Conservation (phyloP, 2,797 vertebrate species). For the Protosalanx chinensis region DNA sequence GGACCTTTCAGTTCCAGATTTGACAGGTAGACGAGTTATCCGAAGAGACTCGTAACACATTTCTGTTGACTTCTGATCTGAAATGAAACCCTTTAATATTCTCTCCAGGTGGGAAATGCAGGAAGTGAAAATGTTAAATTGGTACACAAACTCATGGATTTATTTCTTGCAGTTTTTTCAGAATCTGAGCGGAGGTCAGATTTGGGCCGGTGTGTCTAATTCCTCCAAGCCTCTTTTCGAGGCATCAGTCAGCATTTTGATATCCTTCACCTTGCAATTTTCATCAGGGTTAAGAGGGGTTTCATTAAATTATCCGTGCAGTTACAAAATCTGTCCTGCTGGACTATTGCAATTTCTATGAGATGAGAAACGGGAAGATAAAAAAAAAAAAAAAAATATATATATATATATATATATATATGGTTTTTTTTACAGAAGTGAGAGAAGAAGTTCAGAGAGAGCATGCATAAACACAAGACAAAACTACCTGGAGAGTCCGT, state of each 20-base stretch:
- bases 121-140: background rate
- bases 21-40: background rate
- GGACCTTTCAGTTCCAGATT: background rate
- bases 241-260: slow-evolving; percentile 14
- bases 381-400: too few relatives aligned
- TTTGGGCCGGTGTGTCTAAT: slow-evolving; percentile 18
- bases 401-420: too few relatives aligned
- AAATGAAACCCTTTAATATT: background rate
- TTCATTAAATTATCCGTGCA: slow-evolving; percentile 3
- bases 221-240: slow-evolving; percentile 6
- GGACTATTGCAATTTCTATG: slow-evolving; percentile 10
- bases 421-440: too few relatives aligned
- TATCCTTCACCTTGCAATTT: slow-evolving; percentile 23
- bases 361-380: background rate
- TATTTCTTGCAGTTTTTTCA: background rate
- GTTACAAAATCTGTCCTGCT: slow-evolving; percentile 15
- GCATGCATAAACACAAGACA: background rate
- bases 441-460: background rate
- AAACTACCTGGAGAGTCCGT: background rate
- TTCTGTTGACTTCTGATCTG: background rate
- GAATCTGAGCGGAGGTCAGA: slow-evolving; percentile 1
- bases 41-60: background rate
- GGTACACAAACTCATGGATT: background rate
- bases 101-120: background rate
- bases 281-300: slow-evolving; percentile 24